A percentile compares a stretch with the other conserved stretches of the same genome.
phyloP scores from a whole-genome alignment of 2,888 invertebrate species.

The Drosophila aldrichi region DNA sequence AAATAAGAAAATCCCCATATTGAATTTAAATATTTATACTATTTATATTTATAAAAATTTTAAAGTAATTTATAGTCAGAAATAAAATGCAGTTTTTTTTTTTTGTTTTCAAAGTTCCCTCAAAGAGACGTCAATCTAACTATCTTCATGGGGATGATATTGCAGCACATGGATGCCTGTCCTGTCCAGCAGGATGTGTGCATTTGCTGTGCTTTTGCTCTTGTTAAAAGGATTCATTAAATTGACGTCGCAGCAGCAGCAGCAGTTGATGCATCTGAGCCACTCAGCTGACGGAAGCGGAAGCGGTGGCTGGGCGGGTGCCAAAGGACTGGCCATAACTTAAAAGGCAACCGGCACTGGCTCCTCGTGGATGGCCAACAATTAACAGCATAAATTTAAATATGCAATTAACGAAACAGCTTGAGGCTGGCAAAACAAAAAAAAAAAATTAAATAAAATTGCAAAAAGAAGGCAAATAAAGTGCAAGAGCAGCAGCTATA shows the following conservation, averaged over 20 bases:
- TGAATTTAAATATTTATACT: too few relatives aligned
- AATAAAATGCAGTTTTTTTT: neutral
- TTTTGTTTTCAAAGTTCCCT: neutral
- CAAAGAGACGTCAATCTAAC: neutral
- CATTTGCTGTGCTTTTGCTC: slow-evolving; percentile 12
- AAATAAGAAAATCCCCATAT: too few relatives aligned
- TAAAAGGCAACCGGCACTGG: slow-evolving; percentile 46
- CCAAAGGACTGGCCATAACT: slow-evolving; percentile 42
- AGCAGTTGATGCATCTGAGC: slow-evolving; percentile 47
- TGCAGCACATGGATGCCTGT: slow-evolving; percentile 11
- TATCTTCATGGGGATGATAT: neutral
- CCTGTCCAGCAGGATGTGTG: slow-evolving; percentile 19
- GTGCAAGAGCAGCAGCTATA: slow-evolving; percentile 16
- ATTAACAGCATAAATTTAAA: slow-evolving; percentile 82
- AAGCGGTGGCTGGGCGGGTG: neutral
- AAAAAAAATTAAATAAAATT: slow-evolving; percentile 15
- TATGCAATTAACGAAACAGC: slow-evolving; percentile 82
- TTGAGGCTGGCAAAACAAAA: slow-evolving; percentile 57
- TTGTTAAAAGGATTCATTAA: slow-evolving; percentile 42
- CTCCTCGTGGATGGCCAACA: slow-evolving; percentile 51
- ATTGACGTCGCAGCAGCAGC: slow-evolving; percentile 43
- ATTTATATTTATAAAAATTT: too few relatives aligned
- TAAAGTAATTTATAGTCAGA: neutral
- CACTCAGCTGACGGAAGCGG: slow-evolving; percentile 33
- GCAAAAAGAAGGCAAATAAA: slow-evolving; percentile 16